phyloP scores from a whole-genome alignment of 2,113 vertebrate genomes.

The Lepus americanus region DNA sequence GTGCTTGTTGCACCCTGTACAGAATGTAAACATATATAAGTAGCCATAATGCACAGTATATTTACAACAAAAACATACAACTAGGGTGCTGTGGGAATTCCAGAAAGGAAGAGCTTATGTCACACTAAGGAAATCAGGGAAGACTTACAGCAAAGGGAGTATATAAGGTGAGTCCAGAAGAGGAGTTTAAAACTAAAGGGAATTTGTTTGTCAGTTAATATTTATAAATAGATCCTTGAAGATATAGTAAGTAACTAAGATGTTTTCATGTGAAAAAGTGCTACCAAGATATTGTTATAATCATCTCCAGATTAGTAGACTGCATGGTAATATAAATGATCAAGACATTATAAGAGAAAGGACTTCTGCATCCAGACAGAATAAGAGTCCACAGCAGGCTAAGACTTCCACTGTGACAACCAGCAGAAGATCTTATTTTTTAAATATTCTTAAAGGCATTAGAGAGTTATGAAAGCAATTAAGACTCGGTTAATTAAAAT shows the following conservation, averaged over 20 bases:
- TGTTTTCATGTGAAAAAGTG: neutral
- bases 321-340: neutral
- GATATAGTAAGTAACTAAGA: neutral
- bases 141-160: neutral
- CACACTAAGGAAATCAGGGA: neutral
- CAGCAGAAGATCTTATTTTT: neutral
- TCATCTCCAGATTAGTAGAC: neutral
- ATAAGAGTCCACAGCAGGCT: neutral
- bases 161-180: neutral
- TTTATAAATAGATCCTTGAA: constrained; percentile 25
- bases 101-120: constrained; percentile 11
- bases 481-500: neutral
- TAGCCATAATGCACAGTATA: neutral
- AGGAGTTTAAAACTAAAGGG: neutral
- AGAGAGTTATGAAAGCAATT: constrained; percentile 22
- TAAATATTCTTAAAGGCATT: neutral
- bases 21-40: neutral
- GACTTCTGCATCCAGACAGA: neutral
- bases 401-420: neutral
- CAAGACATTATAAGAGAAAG: neutral
- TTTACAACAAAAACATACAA: neutral
- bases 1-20: neutral
- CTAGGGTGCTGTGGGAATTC: neutral
- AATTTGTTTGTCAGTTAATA: neutral
- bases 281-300: neutral